Percentiles rank a stretch among this genome's conserved stretches.
These are phyloP conservation scores for Hydra vulgaris DNA, from an alignment of 30 jellyfish, hydroid and myxozoan genomes.

Conservation along the genomic window DNA sequence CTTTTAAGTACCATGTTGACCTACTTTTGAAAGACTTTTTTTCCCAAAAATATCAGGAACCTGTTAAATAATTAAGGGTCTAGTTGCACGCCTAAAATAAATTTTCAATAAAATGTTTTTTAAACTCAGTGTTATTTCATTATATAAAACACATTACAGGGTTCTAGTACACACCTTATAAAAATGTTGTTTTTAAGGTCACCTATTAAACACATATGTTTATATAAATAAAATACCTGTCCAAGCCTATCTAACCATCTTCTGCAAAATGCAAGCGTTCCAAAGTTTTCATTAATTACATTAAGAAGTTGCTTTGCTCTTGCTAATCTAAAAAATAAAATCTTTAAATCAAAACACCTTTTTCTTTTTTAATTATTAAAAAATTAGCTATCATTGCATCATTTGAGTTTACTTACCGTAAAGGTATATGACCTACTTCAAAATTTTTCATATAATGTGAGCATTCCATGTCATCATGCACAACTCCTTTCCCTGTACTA, in stretches of 20 bases:
- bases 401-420: constrained; percentile 38
- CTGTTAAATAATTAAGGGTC: no score
- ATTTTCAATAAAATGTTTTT: no score
- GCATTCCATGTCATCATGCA: constrained; percentile 94
- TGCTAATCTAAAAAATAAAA: constrained; percentile 48
- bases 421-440: constrained; percentile 87
- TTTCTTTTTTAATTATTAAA: background rate
- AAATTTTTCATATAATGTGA: constrained; percentile 97
- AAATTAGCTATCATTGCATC: no score
- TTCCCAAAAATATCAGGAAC: no score
- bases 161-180: no score
- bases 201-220: no score
- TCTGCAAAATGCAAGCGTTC: constrained; percentile 92
- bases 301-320: constrained; percentile 83
- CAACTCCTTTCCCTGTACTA: constrained; percentile 99
- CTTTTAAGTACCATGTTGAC: no score
- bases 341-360: background rate
- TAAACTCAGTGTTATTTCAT: no score
- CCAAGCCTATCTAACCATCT: constrained; percentile 97
- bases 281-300: constrained; percentile 88
- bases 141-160: no score
- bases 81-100: no score
- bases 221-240: constrained; percentile 48
- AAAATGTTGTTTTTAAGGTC: no score
- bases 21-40: no score